These are phyloP conservation scores for Celastrina argiolus DNA, from an alignment of 2,888 invertebrate genomes.

Conservation along the genomic window DNA sequence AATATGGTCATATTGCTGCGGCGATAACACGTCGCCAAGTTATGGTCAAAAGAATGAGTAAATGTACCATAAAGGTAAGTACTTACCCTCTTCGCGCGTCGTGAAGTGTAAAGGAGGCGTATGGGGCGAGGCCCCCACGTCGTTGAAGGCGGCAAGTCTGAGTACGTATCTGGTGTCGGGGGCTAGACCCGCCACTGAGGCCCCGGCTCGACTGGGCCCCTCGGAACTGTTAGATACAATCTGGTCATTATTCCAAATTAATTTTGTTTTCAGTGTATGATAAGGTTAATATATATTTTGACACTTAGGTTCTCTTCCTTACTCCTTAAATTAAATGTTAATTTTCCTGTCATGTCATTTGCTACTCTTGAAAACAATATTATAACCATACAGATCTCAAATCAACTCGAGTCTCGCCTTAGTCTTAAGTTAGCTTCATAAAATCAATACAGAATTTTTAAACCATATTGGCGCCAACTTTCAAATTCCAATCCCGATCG, in stretches of 20 bases:
- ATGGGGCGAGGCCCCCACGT: constrained; percentile 87
- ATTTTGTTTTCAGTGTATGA: neutral
- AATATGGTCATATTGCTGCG: neutral
- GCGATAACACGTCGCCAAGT: too few relatives aligned
- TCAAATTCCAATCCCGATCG: too few relatives aligned
- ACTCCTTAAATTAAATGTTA: too few relatives aligned
- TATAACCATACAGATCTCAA: too few relatives aligned
- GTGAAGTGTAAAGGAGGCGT: constrained; percentile 86
- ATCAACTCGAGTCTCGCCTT: too few relatives aligned
- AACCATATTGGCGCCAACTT: too few relatives aligned
- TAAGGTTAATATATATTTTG: too few relatives aligned
- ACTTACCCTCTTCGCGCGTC: constrained; percentile 88
- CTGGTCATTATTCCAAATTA: neutral
- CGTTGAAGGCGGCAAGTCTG: constrained; percentile 88
- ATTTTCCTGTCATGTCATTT: too few relatives aligned
- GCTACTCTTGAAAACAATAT: too few relatives aligned
- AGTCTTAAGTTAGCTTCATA: too few relatives aligned
- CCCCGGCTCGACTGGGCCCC: constrained; percentile 66
- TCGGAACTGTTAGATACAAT: constrained; percentile 50
- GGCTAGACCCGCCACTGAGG: constrained; percentile 80
- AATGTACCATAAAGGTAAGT: neutral
- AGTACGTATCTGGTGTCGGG: constrained; percentile 90
- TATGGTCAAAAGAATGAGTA: neutral
- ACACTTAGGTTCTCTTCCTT: too few relatives aligned
- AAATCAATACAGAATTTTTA: too few relatives aligned